phyloP scores from a whole-genome alignment of 2,888 invertebrate genomes.

The Eupithecia pulchellata region DNA sequence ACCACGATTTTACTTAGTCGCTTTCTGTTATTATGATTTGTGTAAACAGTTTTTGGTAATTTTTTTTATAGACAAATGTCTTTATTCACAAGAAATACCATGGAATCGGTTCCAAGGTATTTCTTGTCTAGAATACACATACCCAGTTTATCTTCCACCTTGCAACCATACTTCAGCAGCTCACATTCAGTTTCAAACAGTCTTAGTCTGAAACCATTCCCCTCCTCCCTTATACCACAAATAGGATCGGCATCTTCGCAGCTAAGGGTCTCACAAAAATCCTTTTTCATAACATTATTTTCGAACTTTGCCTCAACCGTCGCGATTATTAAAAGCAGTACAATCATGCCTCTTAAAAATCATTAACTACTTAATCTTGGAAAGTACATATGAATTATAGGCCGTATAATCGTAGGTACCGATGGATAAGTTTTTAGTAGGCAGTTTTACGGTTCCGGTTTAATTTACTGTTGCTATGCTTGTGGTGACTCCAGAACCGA shows the following conservation, averaged over 20 bases:
- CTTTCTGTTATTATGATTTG: too few species aligned
- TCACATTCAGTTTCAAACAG: slow-evolving; percentile 69
- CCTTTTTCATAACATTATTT: slow-evolving; percentile 47
- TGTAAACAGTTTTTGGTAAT: not conserved
- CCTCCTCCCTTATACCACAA: slow-evolving; percentile 63
- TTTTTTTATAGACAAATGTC: too few species aligned
- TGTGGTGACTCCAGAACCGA: not conserved
- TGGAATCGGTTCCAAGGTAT: too few species aligned
- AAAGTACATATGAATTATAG: not conserved
- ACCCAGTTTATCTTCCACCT: slow-evolving; percentile 56
- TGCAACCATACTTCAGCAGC: slow-evolving; percentile 65
- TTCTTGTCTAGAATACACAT: slow-evolving; percentile 19
- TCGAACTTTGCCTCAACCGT: slow-evolving; percentile 3
- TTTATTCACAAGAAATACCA: too few species aligned
- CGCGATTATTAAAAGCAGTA: slow-evolving; percentile 9
- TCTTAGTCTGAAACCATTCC: slow-evolving; percentile 53
- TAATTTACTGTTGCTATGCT: not conserved
- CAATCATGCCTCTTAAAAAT: slow-evolving; percentile 14
- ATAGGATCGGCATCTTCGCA: slow-evolving; percentile 54
- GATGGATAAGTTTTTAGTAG: not conserved
- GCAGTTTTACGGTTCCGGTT: not conserved
- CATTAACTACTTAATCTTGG: not conserved
- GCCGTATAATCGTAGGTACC: not conserved
- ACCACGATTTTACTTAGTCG: too few species aligned
- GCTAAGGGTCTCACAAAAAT: slow-evolving; percentile 57